Evolutionary conservation across 2,113 vertebrate genomes (phyloP), one percentile per base, ranked within the genome.

Genomic region (Thamnophis sirtalis): DNA sequence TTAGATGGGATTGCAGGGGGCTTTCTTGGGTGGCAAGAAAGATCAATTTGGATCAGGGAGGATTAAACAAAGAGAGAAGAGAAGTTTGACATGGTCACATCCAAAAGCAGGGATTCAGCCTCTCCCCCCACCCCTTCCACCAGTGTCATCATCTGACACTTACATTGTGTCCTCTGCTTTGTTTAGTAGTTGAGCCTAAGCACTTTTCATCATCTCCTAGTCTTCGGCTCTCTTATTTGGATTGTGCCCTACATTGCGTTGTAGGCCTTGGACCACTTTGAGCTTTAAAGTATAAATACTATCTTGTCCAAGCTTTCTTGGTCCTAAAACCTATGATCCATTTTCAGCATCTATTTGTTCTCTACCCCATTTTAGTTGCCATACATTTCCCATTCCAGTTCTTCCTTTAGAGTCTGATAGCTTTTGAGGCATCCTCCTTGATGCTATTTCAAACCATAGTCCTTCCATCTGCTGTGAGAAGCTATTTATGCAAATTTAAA

Each of bases 71-170:
- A 63, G 55, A 56, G 55, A 56, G 26, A 60, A 63, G 26, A n/a
- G 28, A 5, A n/a, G 60, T 63, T 63, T 63, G 60, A 63, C 10
- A 15, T n/a, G 28, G 60, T 63, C 26, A 13, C 10, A n/a, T n/a
- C 10, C 60, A 28, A 63, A 63, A 63, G 60, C 0, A 10, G 28
- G 9, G 10, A 63, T 63, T 63, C 60, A 63, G 10, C 26, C 26
- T 63, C 4, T 63, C 10, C 13, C 11, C 1, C 0, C 4, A n/a
- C 1, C 0, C 3, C 4, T 1, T 58, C 10, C 60, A 63, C 60
- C 26, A n/a, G 58, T 28, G 26, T 63, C 10, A 13, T 63, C 28
- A 10, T 63, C 10, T 63, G 28, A 63, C 60, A 63, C 11, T 63
- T 10, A 10, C 10, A 63, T 63, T 63, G 60, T n/a, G 60, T n/a